Conservation (phyloP, 1,140 invertebrate genomes). For the Leptinotarsa lineolata region DNA sequence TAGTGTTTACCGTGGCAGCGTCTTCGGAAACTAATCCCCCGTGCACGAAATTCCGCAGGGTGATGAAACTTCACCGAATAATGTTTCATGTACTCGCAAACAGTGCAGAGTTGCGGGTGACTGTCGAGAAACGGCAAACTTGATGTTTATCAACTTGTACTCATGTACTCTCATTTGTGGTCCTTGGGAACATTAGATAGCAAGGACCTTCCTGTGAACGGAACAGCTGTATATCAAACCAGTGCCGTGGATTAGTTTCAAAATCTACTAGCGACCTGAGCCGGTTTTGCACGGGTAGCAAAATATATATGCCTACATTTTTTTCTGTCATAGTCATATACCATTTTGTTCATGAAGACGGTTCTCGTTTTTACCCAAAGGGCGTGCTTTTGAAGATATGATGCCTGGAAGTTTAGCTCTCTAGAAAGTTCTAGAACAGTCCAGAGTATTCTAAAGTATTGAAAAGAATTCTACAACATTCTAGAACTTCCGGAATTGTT, state of each 20-base stretch:
- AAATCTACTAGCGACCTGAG: too few relatives aligned
- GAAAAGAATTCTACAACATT: too few relatives aligned
- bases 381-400: too few relatives aligned
- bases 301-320: too few relatives aligned
- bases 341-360: too few relatives aligned
- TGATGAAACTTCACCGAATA: neutral
- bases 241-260: neutral
- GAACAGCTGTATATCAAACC: neutral
- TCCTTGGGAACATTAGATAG: constrained; percentile 12
- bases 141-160: constrained; percentile 8
- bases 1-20: neutral
- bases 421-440: too few relatives aligned
- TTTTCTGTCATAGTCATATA: too few relatives aligned
- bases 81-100: neutral
- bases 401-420: too few relatives aligned
- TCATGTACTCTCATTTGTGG: constrained; percentile 15
- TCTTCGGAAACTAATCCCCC: neutral
- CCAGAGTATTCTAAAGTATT: too few relatives aligned
- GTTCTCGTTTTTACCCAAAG: too few relatives aligned
- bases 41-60: neutral
- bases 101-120: neutral
- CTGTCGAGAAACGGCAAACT: neutral
- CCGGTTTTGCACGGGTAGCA: too few relatives aligned
- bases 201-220: neutral
- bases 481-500: too few relatives aligned